Evolutionary conservation across 1,140 invertebrate species (phyloP), one percentile per base, ranked within the genome.

Genomic region (Zaprionus camerounensis): DNA sequence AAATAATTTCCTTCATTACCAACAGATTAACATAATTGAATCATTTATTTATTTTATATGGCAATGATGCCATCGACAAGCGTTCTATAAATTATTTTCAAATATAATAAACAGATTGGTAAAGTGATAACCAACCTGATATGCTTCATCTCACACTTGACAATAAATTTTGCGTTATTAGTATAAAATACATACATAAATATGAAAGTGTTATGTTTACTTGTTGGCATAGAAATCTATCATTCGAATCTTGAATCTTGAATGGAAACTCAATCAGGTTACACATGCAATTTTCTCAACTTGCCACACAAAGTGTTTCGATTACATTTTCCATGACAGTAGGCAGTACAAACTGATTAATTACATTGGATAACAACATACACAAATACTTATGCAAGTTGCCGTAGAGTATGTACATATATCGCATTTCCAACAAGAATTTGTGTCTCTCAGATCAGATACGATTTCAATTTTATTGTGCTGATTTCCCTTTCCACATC

Each of bases 271-370:
- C 59, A 64, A 31, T 70, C 51, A 71, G 28, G 38, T 31, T 36
- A 20, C 7, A 57, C 31, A 66, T 22, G n/a, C 28, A 46, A 62
- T 56, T 34, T 55, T 59, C 46, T 51, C 24, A 44, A 41, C 26
- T 57, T 68, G 56, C 17, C 22, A 24, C 63, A 63, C 59, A 46
- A 63, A 58, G 31, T 49, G 57, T 53, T 71, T 49, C 55, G 41
- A 75, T 75, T 61, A 58, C 61, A 71, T 71, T 71, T 56, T 51
- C 36, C 44, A 44, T 41, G 44, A 41, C 67, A 76, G 53, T 63
- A 63, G 59, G 58, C 72, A 51, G 20, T 49, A 57, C 12, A 59
- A 64, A 26, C 51, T 66, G 68, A 76, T 76, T 76, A 71, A 76
- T 71, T 76, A 76, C 59, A 53, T 46, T 22, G 20, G 58, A 63